Evolutionary conservation across 2,888 invertebrate species (phyloP).

Genomic region (Ennomos quercinarius): DNA sequence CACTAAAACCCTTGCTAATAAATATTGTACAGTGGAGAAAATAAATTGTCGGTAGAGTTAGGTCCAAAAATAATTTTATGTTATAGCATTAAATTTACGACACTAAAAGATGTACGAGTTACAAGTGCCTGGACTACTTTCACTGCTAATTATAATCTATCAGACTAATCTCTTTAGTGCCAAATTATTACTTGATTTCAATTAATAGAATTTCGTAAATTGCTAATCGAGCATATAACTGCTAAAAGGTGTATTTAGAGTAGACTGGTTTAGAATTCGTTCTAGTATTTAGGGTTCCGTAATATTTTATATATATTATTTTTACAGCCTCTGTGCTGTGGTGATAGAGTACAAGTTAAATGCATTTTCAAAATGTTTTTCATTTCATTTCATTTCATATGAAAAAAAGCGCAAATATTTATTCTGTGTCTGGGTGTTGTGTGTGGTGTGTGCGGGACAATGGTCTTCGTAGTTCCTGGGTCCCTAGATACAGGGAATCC

Average conservation of each 20-base stretch:
- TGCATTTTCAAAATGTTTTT: too few species aligned
- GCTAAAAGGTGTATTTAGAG: constrained; percentile 10
- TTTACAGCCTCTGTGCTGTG: too few species aligned
- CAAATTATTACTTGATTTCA: constrained; percentile 14
- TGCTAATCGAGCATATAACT: constrained; percentile 3
- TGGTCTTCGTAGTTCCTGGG: too few species aligned
- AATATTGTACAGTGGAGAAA: too few species aligned
- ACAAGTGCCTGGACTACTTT: constrained; percentile 16
- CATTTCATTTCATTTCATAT: too few species aligned
- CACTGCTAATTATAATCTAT: constrained; percentile 16
- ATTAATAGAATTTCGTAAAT: constrained; percentile 6
- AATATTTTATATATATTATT: too few species aligned
- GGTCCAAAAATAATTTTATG: neutral
- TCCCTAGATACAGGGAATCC: too few species aligned
- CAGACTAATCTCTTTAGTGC: constrained; percentile 23
- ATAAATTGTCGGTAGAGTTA: neutral
- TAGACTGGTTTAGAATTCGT: constrained; percentile 5
- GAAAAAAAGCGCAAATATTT: too few species aligned
- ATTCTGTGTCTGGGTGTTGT: too few species aligned
- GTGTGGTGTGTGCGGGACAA: too few species aligned
- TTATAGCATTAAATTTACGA: constrained; percentile 16
- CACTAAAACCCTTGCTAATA: too few species aligned
- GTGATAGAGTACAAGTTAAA: too few species aligned
- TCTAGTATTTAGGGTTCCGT: neutral
- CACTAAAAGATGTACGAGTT: constrained; percentile 10